Evolutionary conservation across 2,113 vertebrate genomes (phyloP).

Genomic region (Meriones unguiculatus): DNA sequence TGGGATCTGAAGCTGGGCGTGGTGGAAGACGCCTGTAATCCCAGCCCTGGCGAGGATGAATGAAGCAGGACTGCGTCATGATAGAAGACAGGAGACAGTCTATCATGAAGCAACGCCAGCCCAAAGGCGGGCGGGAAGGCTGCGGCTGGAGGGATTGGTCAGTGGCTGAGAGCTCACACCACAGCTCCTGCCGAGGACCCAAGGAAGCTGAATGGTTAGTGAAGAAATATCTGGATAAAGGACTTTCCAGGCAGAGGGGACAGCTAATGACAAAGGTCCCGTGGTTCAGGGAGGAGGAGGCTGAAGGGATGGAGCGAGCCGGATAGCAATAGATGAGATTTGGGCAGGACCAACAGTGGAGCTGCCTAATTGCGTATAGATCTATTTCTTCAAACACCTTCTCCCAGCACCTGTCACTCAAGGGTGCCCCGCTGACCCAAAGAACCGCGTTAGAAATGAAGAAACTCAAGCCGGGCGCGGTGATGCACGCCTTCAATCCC

Average conservation of each 20-base stretch:
- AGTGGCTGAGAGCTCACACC: not conserved
- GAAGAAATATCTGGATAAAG: not conserved
- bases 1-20: not conserved
- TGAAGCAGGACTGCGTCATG: not conserved
- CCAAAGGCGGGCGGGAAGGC: not conserved
- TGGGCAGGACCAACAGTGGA: not conserved
- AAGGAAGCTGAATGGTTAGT: not conserved
- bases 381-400: not conserved
- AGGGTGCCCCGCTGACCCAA: not conserved
- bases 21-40: not conserved
- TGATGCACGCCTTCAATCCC: too few relatives aligned
- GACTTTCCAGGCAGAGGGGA: not conserved
- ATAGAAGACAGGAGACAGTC: too few relatives aligned
- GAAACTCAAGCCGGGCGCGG: not conserved
- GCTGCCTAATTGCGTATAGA: not conserved
- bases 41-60: not conserved
- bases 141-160: not conserved
- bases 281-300: not conserved
- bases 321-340: not conserved
- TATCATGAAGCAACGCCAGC: not conserved
- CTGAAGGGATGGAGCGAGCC: not conserved
- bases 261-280: not conserved
- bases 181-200: not conserved
- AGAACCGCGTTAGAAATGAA: not conserved
- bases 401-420: not conserved